phyloP scores from a whole-genome alignment of 2,888 invertebrate species.

The Diarsia mendica region DNA sequence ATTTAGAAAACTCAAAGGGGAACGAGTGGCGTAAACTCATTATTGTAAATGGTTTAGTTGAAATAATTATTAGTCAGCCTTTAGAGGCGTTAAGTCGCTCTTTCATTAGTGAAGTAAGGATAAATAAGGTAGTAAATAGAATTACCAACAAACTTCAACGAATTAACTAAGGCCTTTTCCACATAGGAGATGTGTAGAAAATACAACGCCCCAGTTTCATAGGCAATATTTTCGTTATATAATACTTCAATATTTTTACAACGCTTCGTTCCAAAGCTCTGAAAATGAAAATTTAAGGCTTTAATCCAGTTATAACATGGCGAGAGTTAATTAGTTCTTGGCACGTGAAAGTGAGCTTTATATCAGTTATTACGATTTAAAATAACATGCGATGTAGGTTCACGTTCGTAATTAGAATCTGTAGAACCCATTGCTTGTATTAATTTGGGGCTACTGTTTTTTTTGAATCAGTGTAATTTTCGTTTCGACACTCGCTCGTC shows the following conservation, averaged over 20 bases:
- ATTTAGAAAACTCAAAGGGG: slow-evolving; percentile 21
- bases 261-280: slow-evolving; percentile 11
- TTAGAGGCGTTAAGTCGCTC: slow-evolving; percentile 10
- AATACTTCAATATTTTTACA: slow-evolving; percentile 28
- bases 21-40: slow-evolving; percentile 31
- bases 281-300: slow-evolving; percentile 36
- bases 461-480: slow-evolving; percentile 7
- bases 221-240: slow-evolving; percentile 3
- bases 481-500: slow-evolving; percentile 1
- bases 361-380: slow-evolving; percentile 15
- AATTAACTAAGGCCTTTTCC: background rate
- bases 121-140: background rate
- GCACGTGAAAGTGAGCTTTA: slow-evolving; percentile 42
- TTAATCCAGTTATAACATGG: slow-evolving; percentile 48
- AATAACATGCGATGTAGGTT: slow-evolving; percentile 27
- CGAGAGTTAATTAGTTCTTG: slow-evolving; percentile 44
- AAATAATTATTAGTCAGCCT: slow-evolving; percentile 49
- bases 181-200: background rate
- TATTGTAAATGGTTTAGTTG: slow-evolving; percentile 46
- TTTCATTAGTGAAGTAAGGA: slow-evolving; percentile 30
- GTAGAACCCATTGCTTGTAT: slow-evolving; percentile 22
- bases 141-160: background rate
- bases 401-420: slow-evolving; percentile 36
- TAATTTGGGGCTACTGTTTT: slow-evolving; percentile 6
- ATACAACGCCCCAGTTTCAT: background rate